Percentiles rank a stretch among this genome's conserved stretches.
Evolutionary conservation across 2,888 invertebrate genomes (phyloP).

Genomic region (Eupithecia abbreviata): DNA sequence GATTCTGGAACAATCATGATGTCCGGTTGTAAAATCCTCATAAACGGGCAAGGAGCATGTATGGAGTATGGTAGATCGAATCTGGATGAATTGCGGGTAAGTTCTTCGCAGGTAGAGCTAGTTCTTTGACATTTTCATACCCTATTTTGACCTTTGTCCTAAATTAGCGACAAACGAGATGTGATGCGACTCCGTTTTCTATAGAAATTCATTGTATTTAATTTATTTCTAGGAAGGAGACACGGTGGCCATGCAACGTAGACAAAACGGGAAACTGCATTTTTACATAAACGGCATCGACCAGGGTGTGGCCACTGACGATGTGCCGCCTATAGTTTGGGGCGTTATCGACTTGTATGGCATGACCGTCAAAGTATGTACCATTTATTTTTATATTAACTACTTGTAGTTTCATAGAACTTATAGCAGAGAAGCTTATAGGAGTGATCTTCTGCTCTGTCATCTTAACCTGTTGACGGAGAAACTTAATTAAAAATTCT

Average conservation of each 20-base stretch:
- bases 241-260: slow-evolving; percentile 95
- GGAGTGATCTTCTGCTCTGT: background rate
- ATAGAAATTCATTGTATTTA: background rate
- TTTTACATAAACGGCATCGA: slow-evolving; percentile 97
- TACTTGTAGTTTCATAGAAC: background rate
- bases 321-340: slow-evolving; percentile 92
- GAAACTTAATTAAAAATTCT: too few species aligned
- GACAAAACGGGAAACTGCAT: slow-evolving; percentile 92
- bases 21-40: slow-evolving; percentile 98
- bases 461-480: too few species aligned
- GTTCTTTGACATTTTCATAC: background rate
- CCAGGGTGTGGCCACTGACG: slow-evolving; percentile 94
- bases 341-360: slow-evolving; percentile 98
- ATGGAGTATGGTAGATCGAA: slow-evolving; percentile 96
- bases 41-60: slow-evolving; percentile 96
- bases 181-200: background rate
- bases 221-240: slow-evolving; percentile 89
- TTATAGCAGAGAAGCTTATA: background rate
- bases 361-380: slow-evolving; percentile 89
- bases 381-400: background rate
- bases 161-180: background rate
- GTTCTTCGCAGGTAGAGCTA: slow-evolving; percentile 37
- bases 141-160: background rate
- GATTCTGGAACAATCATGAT: slow-evolving; percentile 96
- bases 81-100: slow-evolving; percentile 93